Percentiles rank a stretch among this genome's conserved stretches.
Conservation (phyloP, 2,888 invertebrate species). For the Pinctada fucata region DNA sequence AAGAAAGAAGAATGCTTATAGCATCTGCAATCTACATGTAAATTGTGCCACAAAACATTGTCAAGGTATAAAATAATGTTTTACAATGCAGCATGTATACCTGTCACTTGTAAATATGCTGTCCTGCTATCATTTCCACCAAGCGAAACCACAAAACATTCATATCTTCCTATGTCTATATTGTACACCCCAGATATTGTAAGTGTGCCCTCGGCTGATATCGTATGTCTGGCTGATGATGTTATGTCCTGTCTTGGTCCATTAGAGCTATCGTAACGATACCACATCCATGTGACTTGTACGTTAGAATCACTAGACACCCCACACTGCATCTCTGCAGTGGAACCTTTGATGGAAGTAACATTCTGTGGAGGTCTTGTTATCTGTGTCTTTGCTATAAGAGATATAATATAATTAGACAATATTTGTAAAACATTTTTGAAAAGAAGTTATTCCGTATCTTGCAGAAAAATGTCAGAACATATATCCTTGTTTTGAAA, state of each 20-base stretch:
- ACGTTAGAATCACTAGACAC: conserved; percentile 88
- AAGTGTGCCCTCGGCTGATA: conserved; percentile 85
- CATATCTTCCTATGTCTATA: conserved; percentile 95
- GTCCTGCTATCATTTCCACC: conserved; percentile 95
- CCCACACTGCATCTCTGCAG: conserved; percentile 94
- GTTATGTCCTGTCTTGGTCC: conserved; percentile 40
- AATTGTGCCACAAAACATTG: too few species aligned
- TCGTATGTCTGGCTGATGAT: conserved; percentile 46
- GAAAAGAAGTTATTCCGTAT: not conserved
- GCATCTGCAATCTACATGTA: too few species aligned
- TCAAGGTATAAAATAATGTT: too few species aligned
- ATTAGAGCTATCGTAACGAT: conserved; percentile 45
- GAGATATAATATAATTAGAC: conserved; percentile 2
- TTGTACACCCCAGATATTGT: conserved; percentile 82
- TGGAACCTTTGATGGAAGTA: conserved; percentile 91
- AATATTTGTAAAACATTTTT: not conserved
- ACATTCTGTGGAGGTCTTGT: conserved; percentile 95
- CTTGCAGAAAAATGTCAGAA: too few species aligned
- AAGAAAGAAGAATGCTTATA: too few species aligned
- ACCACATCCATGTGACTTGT: conserved; percentile 68
- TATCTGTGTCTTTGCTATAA: conserved; percentile 92
- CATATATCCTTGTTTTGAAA: too few species aligned
- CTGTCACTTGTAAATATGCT: conserved; percentile 90
- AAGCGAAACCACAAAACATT: conserved; percentile 90
- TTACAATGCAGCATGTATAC: conserved; percentile 61